phyloP scores from a whole-genome alignment of 2,888 invertebrate genomes.

The Embidobia sp. region DNA sequence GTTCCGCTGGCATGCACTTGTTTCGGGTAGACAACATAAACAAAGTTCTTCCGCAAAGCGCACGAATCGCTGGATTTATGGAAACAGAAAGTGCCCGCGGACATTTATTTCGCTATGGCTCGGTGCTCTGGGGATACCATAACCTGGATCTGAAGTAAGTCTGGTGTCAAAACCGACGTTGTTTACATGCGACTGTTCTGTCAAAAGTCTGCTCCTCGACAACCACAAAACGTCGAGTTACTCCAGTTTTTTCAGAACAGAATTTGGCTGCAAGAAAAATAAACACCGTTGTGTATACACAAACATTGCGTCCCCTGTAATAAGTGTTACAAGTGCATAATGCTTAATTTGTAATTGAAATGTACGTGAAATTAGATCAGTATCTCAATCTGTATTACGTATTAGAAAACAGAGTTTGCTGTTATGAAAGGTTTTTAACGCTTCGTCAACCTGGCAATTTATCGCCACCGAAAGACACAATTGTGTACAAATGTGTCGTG shows the following conservation, averaged over 20 bases:
- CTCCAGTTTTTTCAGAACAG: not conserved
- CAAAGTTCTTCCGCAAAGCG: constrained; percentile 23
- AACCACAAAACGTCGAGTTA: too few relatives aligned
- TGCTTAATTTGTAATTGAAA: constrained; percentile 21
- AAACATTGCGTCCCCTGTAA: not conserved
- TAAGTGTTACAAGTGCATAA: constrained; percentile 25
- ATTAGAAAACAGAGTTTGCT: not conserved
- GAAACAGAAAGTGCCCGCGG: constrained; percentile 37
- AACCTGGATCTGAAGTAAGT: constrained; percentile 54
- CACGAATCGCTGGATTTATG: constrained; percentile 22
- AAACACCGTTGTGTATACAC: not conserved
- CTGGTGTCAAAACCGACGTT: constrained; percentile 9
- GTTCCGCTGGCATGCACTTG: too few relatives aligned
- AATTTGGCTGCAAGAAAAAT: not conserved
- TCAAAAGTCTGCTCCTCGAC: too few relatives aligned
- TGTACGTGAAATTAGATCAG: not conserved
- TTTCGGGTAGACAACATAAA: too few relatives aligned
- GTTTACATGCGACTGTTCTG: constrained; percentile 9
- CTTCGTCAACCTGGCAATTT: too few relatives aligned
- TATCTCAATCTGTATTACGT: too few relatives aligned
- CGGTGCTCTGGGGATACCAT: constrained; percentile 33
- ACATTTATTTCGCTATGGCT: constrained; percentile 21
- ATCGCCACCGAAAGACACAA: too few relatives aligned
- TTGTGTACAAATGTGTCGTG: not conserved
- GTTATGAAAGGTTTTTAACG: too few relatives aligned